Percentiles rank a stretch among this genome's conserved stretches.
These are phyloP conservation scores for Trypoxylon attenuatum DNA, from an alignment of 2,888 invertebrate species.

Conservation along the genomic window DNA sequence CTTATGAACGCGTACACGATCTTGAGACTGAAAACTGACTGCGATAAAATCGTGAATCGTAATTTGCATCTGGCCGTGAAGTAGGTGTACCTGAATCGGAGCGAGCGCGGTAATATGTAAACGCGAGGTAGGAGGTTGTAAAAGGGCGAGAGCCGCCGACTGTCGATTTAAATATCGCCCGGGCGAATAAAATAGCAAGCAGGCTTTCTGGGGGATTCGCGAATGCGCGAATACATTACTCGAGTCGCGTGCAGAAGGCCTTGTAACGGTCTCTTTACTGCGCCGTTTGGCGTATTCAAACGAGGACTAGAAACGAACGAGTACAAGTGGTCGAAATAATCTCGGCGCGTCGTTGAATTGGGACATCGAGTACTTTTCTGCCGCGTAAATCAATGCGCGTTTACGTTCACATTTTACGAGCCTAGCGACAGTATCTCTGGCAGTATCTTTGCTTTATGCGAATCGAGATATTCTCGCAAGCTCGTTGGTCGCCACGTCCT, in stretches of 20 bases:
- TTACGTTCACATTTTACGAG: constrained; percentile 22
- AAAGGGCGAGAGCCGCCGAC: not conserved
- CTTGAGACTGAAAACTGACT: too few relatives aligned
- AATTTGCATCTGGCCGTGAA: too few relatives aligned
- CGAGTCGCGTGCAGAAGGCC: not conserved
- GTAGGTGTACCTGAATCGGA: too few relatives aligned
- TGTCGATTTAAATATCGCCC: not conserved
- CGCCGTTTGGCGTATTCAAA: constrained; percentile 11
- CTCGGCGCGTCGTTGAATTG: constrained; percentile 8
- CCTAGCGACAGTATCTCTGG: constrained; percentile 3
- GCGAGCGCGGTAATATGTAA: not conserved
- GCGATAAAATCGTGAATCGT: too few relatives aligned
- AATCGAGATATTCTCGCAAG: constrained; percentile 13
- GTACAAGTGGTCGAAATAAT: not conserved
- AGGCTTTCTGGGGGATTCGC: not conserved
- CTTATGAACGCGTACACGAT: too few relatives aligned
- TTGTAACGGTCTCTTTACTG: constrained; percentile 11
- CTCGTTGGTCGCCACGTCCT: not conserved
- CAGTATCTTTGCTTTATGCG: not conserved
- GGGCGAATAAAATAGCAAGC: constrained; percentile 4
- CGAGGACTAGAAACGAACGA: not conserved
- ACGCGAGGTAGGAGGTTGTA: not conserved
- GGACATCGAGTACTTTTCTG: constrained; percentile 9
- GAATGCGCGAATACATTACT: not conserved
- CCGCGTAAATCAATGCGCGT: constrained; percentile 27